These are phyloP conservation scores for Ammodytes marinus DNA, from an alignment of 2,113 vertebrate genomes.

Conservation along the genomic window DNA sequence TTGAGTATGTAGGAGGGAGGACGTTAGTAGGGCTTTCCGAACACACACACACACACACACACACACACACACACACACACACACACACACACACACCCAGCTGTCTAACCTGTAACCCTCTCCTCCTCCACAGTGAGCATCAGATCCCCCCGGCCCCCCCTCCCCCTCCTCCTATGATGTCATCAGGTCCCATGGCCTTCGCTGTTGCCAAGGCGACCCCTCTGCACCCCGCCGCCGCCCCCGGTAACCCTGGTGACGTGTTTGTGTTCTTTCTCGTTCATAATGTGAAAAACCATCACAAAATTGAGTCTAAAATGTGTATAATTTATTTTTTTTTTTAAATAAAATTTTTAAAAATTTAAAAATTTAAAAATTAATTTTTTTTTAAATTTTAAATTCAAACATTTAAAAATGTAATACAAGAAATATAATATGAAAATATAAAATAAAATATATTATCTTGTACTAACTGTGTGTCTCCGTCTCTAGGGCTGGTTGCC, in stretches of 20 bases:
- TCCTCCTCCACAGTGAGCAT: slow-evolving; percentile 80
- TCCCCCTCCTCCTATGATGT: slow-evolving; percentile 87
- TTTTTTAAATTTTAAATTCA: background rate
- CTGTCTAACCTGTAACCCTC: slow-evolving; percentile 29
- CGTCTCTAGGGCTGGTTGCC: slow-evolving; percentile 38
- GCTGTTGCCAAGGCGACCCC: slow-evolving; percentile 50
- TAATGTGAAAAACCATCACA: too few relatives aligned
- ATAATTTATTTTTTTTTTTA: background rate
- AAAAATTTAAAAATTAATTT: too few relatives aligned
- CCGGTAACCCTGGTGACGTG: slow-evolving; percentile 54
- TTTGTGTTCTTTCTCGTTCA: background rate
- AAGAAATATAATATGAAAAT: too few relatives aligned
- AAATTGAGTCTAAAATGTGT: too few relatives aligned
- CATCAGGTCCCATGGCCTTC: slow-evolving; percentile 83
- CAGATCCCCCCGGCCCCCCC: slow-evolving; percentile 88
- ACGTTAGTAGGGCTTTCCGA: slow-evolving; percentile 53
- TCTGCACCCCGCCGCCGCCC: slow-evolving; percentile 6
- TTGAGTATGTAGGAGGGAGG: too few relatives aligned
- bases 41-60: slow-evolving; percentile 62
- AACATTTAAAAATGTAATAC: too few relatives aligned
- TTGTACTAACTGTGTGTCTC: background rate
- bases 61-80: slow-evolving; percentile 56
- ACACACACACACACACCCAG: background rate
- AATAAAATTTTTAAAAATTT: too few relatives aligned
- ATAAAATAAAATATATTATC: too few relatives aligned